These are phyloP conservation scores for Atrichornis clamosus DNA, from an alignment of 2,113 vertebrate species.

Conservation along the genomic window DNA sequence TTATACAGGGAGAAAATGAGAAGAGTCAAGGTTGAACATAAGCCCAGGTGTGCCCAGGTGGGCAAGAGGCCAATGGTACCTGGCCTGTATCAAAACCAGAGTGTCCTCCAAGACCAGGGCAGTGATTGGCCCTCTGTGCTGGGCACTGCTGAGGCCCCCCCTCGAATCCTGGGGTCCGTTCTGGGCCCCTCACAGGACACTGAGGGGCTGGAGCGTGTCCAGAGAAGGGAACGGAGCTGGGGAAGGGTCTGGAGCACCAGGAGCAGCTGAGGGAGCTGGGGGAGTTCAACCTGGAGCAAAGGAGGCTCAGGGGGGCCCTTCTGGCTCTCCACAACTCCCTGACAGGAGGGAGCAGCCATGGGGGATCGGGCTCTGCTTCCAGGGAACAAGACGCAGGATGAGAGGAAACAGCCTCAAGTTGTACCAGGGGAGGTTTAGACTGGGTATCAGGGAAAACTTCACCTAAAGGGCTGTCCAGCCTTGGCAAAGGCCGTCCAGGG, in stretches of 20 bases:
- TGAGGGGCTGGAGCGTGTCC: rapidly evolving
- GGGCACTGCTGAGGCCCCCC: neutral
- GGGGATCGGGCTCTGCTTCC: rapidly evolving
- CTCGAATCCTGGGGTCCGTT: neutral
- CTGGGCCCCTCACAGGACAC: neutral
- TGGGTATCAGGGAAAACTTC: neutral
- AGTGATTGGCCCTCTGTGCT: neutral
- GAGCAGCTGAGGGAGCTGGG: rapidly evolving
- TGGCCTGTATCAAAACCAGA: neutral
- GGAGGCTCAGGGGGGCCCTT: neutral
- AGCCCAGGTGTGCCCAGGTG: neutral
- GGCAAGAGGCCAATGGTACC: neutral
- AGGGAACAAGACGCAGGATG: rapidly evolving
- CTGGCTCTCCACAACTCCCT: neutral
- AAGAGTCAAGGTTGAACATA: neutral
- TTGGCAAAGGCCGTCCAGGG: neutral
- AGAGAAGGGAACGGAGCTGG: neutral
- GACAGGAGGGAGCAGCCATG: neutral
- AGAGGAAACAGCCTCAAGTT: rapidly evolving
- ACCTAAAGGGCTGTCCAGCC: neutral
- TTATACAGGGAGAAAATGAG: neutral
- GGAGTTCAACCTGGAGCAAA: neutral
- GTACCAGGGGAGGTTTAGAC: neutral
- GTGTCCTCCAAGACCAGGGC: neutral
- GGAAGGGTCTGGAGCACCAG: neutral